A percentile compares a stretch with the other conserved stretches of the same genome.
These are phyloP conservation scores for Caenorhabditis tropicalis DNA, from an alignment of 1,140 invertebrate species.

Conservation along the genomic window DNA sequence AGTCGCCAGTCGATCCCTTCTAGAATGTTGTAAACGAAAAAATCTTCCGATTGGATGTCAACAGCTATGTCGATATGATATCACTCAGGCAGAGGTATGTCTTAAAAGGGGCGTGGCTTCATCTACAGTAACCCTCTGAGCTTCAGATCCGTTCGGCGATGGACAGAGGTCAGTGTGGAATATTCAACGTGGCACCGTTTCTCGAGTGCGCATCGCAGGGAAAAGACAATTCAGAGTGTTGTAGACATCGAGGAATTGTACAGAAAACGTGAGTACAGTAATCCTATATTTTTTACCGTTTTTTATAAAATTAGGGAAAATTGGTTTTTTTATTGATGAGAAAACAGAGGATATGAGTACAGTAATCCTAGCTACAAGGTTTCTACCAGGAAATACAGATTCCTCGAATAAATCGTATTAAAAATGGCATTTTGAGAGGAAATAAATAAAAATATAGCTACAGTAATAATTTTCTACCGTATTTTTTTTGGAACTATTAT, in stretches of 20 bases:
- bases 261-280: constrained; percentile 38
- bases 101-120: neutral
- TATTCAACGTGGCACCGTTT: constrained; percentile 53
- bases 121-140: too few species aligned
- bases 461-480: too few species aligned
- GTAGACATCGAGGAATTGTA: constrained; percentile 11
- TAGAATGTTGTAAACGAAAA: constrained; percentile 53
- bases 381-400: too few species aligned
- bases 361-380: too few species aligned
- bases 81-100: constrained; percentile 52
- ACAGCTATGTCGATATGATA: constrained; percentile 55
- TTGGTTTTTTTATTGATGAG: too few species aligned
- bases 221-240: constrained; percentile 54
- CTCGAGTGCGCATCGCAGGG: constrained; percentile 54
- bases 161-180: constrained; percentile 53
- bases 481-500: too few species aligned
- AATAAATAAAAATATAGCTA: too few species aligned
- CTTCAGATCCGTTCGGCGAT: constrained; percentile 51
- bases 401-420: too few species aligned
- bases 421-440: too few species aligned
- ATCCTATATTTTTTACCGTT: too few species aligned
- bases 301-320: too few species aligned
- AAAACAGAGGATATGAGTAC: too few species aligned
- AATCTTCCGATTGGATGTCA: constrained; percentile 52
- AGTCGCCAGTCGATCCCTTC: constrained; percentile 48